Base-by-base conservation (phyloP, 92 coral and sea anemone species). In the Chrysogorgia sp. region DNA sequence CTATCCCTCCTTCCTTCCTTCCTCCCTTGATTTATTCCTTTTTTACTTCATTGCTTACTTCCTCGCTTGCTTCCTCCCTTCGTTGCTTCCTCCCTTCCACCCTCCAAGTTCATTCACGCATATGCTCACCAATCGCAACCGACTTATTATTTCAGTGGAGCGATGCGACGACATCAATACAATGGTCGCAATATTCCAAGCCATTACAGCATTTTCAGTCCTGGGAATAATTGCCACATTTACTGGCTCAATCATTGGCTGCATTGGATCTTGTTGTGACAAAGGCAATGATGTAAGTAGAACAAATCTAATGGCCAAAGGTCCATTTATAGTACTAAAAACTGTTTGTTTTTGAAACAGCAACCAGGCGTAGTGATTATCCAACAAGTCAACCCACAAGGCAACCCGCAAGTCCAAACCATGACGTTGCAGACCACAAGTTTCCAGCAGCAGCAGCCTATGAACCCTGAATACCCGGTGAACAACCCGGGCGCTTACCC, bases 181-280 rank as follows among this genome's bases (percentile, higher is more conserved):
- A 48, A 88, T 85, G 57, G 81, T 67, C 52, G 79, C 82, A 40
- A 31, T 81, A 40, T 76, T 83, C 58, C 86, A 81, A 49, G 77
- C 84, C 40, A 67, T 88, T 52, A 76, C 75, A 10, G 64, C 86
- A 24, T 62, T 88, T 48, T 85, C 90, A 22, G 43, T 88, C 31
- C 9, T 85, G 34, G 89, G 86, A 9, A 76, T 86, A n/a, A 62
- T 88, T 32, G 55, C 63, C 20, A 60, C 84, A 30, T 77, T 88
- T 26, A 87, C 87, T 58, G 92, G 92, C 35, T 88, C 92, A 32
- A 76, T 88, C 48, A 47, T 88, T 62, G 92, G 89, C 2, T 88
- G 92, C 55, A 75, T 85, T 65, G 92, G 87, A 22, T 75, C 92
- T 10, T 88, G 92, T 50, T 85, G 92, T 37, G 87, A 82, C 6